Evolutionary conservation across 2,797 vertebrate genomes (phyloP), one percentile per base, ranked within the genome.

Genomic region (Tamandua tetradactyla): DNA sequence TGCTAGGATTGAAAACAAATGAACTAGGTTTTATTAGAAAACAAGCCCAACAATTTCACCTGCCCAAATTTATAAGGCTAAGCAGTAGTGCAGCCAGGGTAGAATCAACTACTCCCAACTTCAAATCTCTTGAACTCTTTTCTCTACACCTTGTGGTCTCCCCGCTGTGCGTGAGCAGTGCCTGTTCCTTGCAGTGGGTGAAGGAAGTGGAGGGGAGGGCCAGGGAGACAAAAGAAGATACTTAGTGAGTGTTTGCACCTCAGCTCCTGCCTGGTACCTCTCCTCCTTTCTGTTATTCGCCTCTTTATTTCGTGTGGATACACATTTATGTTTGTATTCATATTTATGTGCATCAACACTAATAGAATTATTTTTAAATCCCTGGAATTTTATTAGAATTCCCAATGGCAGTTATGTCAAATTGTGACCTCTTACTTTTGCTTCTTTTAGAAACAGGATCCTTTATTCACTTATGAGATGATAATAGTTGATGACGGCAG

Each of bases 401-500:
- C 23, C 49, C 32, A 3, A n/a, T 76, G 2, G 17, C 27, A 52
- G 1, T 76, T 61, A 7, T 30, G 3, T 18, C 49, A 82, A 59
- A 61, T 82, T 5, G 82, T 93, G 4, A 5, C 47, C 49, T 96
- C 94, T 80, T 97, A 61, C 7, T 97, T 93, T 97, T 97, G 11
- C 93, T 96, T 98, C 97, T 93, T 89, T n/a, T 97, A 99, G 99
- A 99, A 98, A 96, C 96, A 75, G 95, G 98, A 99, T 89, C 96
- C 98, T 6, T 97, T 98, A 0, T 99, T 99, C 96, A 99, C 98
- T 74, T 99, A 99, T 3, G 99, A 99, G 97, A 98, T 99, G 78
- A 99, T 99, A 93, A 98, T 99, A 72, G 99, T 99, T 78, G 99
- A 99, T 71, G 99, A 99, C 95, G 99, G 99, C 96, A 99, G 99